phyloP scores from a whole-genome alignment of 2,888 invertebrate species.

The Drosophila conformis region DNA sequence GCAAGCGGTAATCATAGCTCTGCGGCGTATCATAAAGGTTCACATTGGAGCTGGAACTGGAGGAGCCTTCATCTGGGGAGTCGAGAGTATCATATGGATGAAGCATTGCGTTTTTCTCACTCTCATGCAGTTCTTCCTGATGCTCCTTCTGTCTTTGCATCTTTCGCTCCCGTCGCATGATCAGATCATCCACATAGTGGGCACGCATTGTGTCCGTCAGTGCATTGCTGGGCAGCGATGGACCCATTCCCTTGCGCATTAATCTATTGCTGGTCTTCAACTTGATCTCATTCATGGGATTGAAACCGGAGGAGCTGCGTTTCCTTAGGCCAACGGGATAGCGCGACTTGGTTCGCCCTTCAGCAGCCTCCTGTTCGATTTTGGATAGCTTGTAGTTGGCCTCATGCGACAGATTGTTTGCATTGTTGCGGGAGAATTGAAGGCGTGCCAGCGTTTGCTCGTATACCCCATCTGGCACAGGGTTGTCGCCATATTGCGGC shows the following conservation, averaged over 20 bases:
- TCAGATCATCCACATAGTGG: conserved; percentile 57
- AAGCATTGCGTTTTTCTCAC: neutral
- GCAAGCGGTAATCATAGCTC: conserved; percentile 54
- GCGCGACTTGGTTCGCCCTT: conserved; percentile 30
- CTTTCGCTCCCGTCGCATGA: conserved; percentile 51
- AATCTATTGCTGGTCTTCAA: conserved; percentile 82
- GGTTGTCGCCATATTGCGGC: conserved; percentile 15
- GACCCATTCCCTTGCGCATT: conserved; percentile 79
- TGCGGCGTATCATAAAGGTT: conserved; percentile 37
- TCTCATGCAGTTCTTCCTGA: neutral
- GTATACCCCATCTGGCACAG: conserved; percentile 54
- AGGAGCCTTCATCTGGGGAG: neutral
- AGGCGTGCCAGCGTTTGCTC: conserved; percentile 59
- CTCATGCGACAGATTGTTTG: conserved; percentile 83
- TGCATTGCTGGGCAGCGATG: conserved; percentile 80
- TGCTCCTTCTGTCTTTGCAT: conserved; percentile 20
- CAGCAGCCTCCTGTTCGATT: conserved; percentile 82
- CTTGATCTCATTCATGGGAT: conserved; percentile 82
- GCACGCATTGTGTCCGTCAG: conserved; percentile 55
- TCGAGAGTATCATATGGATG: conserved; percentile 13
- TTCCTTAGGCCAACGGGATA: conserved; percentile 37
- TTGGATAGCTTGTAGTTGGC: conserved; percentile 85
- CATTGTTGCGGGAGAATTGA: conserved; percentile 16
- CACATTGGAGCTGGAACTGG: neutral
- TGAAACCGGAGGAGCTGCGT: conserved; percentile 52